Evolutionary conservation across 2,797 vertebrate species (phyloP), one percentile per base, ranked within the genome.

Genomic region (Thunnus albacares): DNA sequence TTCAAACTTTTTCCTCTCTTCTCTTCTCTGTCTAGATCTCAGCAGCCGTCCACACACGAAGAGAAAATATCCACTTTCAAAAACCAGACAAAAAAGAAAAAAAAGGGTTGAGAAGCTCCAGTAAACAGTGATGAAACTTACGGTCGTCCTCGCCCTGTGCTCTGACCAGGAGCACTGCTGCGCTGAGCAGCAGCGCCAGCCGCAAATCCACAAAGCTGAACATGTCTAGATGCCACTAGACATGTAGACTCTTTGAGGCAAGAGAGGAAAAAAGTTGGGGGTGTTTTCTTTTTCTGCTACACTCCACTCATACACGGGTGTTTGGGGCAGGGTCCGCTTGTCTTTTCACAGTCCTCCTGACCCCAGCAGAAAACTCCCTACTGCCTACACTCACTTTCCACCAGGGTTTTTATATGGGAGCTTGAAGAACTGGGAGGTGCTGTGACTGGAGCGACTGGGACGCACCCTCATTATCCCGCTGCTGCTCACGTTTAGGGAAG

Each of bases 181-280:
- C 97, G 91, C 97, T 94, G 95, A 99, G 97, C 95, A 99, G 95
- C 95, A 98, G 97, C 95, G 96, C 96, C 93, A 97, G 96, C 97
- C 97, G 97, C 96, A 97, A 95, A 98, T 99, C 98, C 97, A 98
- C 98, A 99, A 99, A 99, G 98, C 98, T 99, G 97, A 99, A 99
- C 98, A 99, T 99, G 96, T 97, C 98, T 97, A 96, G 96, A 97
- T 85, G 84, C 87, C 96, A 97, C 92, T 95, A 98, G 98, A 98
- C 98, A 99, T 98, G 98, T 98, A 99, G 97, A 99, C 98, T 99
- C 98, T 99, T 97, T 98, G 98, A 97, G 97, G 97, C 95, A 86
- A 92, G 96, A 92, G 94, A 96, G 96, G 95, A 93, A 96, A 93
- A 93, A 92, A 93, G 92, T 91, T 90, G 92, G 82, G 96, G 94